Evolutionary conservation across 2,888 invertebrate genomes (phyloP).

Genomic region (Euphydryas editha): DNA sequence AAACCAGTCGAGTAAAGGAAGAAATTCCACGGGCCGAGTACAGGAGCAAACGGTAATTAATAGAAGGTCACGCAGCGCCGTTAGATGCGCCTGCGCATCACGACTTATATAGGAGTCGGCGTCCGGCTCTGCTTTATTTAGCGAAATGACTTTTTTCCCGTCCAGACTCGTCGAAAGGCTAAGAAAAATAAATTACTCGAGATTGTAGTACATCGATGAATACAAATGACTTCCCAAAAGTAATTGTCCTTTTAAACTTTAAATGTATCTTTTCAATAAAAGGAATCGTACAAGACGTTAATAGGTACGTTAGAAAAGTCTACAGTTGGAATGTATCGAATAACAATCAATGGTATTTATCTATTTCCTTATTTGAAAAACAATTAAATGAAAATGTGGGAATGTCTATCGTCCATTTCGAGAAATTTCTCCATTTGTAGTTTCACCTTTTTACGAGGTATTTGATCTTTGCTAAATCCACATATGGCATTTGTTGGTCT

Average conservation of each 20-base stretch:
- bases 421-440: constrained; percentile 32
- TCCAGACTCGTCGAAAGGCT: constrained; percentile 6
- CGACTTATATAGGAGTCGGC: constrained; percentile 65
- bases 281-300: not conserved
- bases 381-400: constrained; percentile 39
- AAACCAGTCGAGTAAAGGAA: constrained; percentile 45
- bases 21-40: constrained; percentile 56
- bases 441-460: constrained; percentile 21
- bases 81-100: constrained; percentile 72
- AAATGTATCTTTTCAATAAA: constrained; percentile 3
- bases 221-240: not conserved
- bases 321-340: constrained; percentile 23
- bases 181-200: constrained; percentile 13
- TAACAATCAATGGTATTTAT: constrained; percentile 29
- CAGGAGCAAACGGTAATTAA: constrained; percentile 76
- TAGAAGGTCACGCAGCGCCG: constrained; percentile 74
- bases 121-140: constrained; percentile 59
- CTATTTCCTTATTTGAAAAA: constrained; percentile 34
- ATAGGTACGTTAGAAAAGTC: constrained; percentile 16
- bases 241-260: constrained; percentile 1
- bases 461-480: constrained; percentile 5
- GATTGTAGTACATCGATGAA: constrained; percentile 18
- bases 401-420: constrained; percentile 30
- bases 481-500: not conserved
- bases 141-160: constrained; percentile 39